Conservation (phyloP, 2,888 invertebrate genomes). For the Hedychridium roseum region DNA sequence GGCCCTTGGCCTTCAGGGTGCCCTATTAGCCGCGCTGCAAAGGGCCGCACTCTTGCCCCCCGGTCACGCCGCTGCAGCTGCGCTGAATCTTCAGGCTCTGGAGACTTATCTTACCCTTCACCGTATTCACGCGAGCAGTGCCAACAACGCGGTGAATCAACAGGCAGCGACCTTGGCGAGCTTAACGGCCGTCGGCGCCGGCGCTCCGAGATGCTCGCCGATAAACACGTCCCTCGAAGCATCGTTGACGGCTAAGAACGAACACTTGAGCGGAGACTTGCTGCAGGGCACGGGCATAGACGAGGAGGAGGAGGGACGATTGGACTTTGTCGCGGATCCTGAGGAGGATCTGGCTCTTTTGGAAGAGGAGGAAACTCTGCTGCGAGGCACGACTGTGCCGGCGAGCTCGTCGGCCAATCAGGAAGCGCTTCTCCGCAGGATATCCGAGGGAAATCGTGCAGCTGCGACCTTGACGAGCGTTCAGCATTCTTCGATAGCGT, state of each 20-base stretch:
- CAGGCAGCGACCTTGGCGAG: slow-evolving; percentile 47
- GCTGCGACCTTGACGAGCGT: slow-evolving; percentile 8
- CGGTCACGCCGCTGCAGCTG: slow-evolving; percentile 85
- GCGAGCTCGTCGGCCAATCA: slow-evolving; percentile 33
- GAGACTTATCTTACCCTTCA: slow-evolving; percentile 87
- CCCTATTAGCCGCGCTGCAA: slow-evolving; percentile 84
- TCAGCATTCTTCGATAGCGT: slow-evolving; percentile 10
- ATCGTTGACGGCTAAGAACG: slow-evolving; percentile 16
- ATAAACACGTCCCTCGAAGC: slow-evolving; percentile 52
- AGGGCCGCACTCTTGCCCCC: slow-evolving; percentile 84
- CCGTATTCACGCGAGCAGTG: slow-evolving; percentile 76
- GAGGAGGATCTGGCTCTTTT: slow-evolving; percentile 79
- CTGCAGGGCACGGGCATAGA: slow-evolving; percentile 45
- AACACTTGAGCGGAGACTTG: slow-evolving; percentile 23
- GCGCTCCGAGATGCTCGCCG: slow-evolving; percentile 34
- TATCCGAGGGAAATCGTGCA: slow-evolving; percentile 41
- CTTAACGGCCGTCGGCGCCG: slow-evolving; percentile 25
- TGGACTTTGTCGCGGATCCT: slow-evolving; percentile 57
- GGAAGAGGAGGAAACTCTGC: slow-evolving; percentile 77
- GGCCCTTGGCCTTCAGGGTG: slow-evolving; percentile 82
- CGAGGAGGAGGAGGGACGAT: slow-evolving; percentile 46
- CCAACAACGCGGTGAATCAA: no score
- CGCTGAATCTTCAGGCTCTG: slow-evolving; percentile 83
- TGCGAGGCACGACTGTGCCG: slow-evolving; percentile 66
- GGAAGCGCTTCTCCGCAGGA: slow-evolving; percentile 53